Percentiles rank a stretch among this genome's conserved stretches.
Conservation (phyloP, 2,797 vertebrate species). For the Argya squamiceps region DNA sequence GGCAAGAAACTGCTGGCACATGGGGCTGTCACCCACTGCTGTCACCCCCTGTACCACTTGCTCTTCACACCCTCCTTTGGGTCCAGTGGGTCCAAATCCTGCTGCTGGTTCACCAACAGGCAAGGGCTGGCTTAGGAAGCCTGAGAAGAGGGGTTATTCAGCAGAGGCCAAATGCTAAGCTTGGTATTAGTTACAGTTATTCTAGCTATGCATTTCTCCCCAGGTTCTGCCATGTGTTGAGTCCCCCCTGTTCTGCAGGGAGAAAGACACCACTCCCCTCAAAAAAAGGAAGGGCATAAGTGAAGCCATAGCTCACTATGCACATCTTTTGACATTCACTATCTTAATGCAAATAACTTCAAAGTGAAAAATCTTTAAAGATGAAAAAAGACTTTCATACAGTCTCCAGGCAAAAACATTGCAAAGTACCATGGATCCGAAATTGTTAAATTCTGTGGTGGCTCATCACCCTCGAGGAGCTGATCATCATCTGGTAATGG, state of each 20-base stretch:
- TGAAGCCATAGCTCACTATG: background rate
- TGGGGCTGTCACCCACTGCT: rapidly evolving
- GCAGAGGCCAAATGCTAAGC: background rate
- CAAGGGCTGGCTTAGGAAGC: background rate
- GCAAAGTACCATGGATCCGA: background rate
- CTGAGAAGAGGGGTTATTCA: background rate
- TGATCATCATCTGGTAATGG: background rate
- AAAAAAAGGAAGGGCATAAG: background rate
- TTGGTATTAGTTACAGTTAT: background rate
- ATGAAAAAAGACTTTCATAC: background rate
- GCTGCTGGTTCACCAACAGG: background rate
- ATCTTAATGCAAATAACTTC: background rate
- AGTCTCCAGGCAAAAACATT: background rate
- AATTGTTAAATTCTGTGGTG: background rate
- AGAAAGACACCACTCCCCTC: background rate
- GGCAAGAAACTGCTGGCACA: background rate
- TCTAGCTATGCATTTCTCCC: background rate
- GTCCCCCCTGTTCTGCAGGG: background rate
- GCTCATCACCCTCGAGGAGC: background rate
- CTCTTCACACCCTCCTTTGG: background rate
- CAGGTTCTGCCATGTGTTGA: background rate
- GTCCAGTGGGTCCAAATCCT: background rate
- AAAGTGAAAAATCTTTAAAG: background rate
- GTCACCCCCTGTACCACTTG: background rate
- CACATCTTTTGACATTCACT: background rate